phyloP scores from a whole-genome alignment of 2,888 invertebrate species.

The Pelosia muscerda region DNA sequence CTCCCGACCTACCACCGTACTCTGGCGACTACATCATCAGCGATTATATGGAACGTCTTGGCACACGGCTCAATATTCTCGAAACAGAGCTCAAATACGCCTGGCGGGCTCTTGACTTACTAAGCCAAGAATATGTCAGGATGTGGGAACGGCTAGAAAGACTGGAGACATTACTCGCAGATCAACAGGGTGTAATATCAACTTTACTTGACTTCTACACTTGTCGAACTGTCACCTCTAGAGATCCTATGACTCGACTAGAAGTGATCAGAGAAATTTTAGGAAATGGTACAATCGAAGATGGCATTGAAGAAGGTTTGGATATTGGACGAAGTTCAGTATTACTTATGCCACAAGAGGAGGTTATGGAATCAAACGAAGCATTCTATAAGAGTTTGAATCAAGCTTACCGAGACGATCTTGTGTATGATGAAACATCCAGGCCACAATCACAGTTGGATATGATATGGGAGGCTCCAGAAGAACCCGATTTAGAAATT shows the following conservation, averaged over 20 bases:
- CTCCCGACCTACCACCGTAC: conserved; percentile 84
- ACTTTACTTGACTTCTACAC: conserved; percentile 94
- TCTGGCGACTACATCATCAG: conserved; percentile 93
- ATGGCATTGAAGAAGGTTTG: conserved; percentile 89
- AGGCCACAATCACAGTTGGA: conserved; percentile 91
- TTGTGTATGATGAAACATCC: conserved; percentile 88
- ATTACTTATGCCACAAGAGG: conserved; percentile 78
- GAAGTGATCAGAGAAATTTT: conserved; percentile 89
- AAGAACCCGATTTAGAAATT: conserved; percentile 89
- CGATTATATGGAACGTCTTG: conserved; percentile 96
- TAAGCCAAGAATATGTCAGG: conserved; percentile 96
- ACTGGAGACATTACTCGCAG: conserved; percentile 93
- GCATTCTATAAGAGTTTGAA: conserved; percentile 96
- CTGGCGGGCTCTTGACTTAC: conserved; percentile 95
- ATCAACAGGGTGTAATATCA: conserved; percentile 96
- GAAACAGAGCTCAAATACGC: conserved; percentile 97
- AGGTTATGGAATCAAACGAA: conserved; percentile 91
- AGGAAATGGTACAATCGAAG: conserved; percentile 89
- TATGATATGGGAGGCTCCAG: conserved; percentile 95
- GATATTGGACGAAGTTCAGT: conserved; percentile 83
- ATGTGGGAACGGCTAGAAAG: conserved; percentile 98
- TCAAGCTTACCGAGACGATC: conserved; percentile 94
- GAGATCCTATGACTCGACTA: conserved; percentile 84
- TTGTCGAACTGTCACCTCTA: conserved; percentile 79
- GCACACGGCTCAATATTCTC: conserved; percentile 94